phyloP scores from a whole-genome alignment of 2,113 vertebrate genomes.

The Vicugna pacos region DNA sequence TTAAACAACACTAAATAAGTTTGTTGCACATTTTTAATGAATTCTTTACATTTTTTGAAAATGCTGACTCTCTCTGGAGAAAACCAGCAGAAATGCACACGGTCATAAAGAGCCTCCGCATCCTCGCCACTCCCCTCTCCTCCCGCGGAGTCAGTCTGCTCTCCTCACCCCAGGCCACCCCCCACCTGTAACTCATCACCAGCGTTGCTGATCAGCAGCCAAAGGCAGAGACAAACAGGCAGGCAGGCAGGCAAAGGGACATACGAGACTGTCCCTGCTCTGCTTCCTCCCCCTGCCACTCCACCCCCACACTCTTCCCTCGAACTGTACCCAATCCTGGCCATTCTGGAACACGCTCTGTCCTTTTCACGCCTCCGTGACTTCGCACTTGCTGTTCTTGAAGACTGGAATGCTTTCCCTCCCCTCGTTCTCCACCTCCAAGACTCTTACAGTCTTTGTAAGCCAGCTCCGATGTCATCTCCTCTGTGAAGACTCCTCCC shows the following conservation, averaged over 20 bases:
- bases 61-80: not conserved
- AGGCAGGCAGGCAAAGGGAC: not conserved
- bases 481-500: slow-evolving; percentile 1
- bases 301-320: not conserved
- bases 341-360: slow-evolving; percentile 19
- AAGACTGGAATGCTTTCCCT: slow-evolving; percentile 59
- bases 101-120: not conserved
- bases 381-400: slow-evolving; percentile 59
- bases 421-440: slow-evolving; percentile 1
- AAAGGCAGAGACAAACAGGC: not conserved
- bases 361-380: slow-evolving; percentile 58
- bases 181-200: not conserved
- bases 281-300: not conserved
- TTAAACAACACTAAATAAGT: not conserved
- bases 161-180: not conserved
- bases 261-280: not conserved
- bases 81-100: slow-evolving; percentile 20
- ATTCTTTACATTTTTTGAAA: not conserved
- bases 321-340: not conserved
- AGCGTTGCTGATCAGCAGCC: slow-evolving; percentile 7
- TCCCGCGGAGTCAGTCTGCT: not conserved
- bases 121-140: not conserved
- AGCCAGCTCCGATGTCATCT: slow-evolving; percentile 46
- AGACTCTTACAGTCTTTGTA: not conserved
- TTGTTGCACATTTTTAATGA: slow-evolving; percentile 39